Percentiles rank a stretch among this genome's conserved stretches.
These are phyloP conservation scores for Todiramphus chloris DNA, from an alignment of 2,113 vertebrate genomes.

Conservation along the genomic window DNA sequence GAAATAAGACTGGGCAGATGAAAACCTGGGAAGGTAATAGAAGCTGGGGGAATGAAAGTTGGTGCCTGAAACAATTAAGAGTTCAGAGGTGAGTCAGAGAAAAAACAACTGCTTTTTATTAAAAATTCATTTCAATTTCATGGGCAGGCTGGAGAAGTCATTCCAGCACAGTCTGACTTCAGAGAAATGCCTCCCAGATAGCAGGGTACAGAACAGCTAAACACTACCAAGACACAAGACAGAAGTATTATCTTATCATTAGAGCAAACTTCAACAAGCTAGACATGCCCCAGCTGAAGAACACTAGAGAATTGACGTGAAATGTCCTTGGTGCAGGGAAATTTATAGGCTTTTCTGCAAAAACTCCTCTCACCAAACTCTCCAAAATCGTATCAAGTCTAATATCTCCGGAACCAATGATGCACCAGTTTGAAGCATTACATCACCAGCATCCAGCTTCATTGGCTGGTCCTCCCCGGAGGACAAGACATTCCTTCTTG, in stretches of 20 bases:
- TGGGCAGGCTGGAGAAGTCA: slow-evolving; percentile 41
- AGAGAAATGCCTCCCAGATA: slow-evolving; percentile 33
- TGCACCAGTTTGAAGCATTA: slow-evolving; percentile 49
- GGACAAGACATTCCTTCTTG: slow-evolving; percentile 38
- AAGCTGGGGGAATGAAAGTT: slow-evolving; percentile 37
- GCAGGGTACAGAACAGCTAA: background rate
- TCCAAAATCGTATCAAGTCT: slow-evolving; percentile 23
- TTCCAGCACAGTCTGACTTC: slow-evolving; percentile 44
- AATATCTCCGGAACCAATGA: slow-evolving; percentile 25
- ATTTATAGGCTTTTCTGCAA: slow-evolving; percentile 39
- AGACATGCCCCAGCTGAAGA: background rate
- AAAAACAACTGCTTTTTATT: slow-evolving; percentile 67
- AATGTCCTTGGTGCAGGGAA: slow-evolving; percentile 43
- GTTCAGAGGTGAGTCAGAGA: slow-evolving; percentile 64
- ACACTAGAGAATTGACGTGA: background rate
- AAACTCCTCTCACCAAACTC: slow-evolving; percentile 41
- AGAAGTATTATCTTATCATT: background rate
- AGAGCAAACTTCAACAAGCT: background rate
- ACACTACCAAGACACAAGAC: background rate
- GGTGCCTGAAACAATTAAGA: slow-evolving; percentile 64
- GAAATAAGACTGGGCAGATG: slow-evolving; percentile 31
- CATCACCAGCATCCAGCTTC: slow-evolving; percentile 37
- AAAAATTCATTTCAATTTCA: slow-evolving; percentile 64
- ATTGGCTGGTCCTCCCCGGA: slow-evolving; percentile 55
- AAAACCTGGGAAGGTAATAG: slow-evolving; percentile 52